Conservation (phyloP, 2,888 invertebrate species). For the Pseudococcus longispinus region DNA sequence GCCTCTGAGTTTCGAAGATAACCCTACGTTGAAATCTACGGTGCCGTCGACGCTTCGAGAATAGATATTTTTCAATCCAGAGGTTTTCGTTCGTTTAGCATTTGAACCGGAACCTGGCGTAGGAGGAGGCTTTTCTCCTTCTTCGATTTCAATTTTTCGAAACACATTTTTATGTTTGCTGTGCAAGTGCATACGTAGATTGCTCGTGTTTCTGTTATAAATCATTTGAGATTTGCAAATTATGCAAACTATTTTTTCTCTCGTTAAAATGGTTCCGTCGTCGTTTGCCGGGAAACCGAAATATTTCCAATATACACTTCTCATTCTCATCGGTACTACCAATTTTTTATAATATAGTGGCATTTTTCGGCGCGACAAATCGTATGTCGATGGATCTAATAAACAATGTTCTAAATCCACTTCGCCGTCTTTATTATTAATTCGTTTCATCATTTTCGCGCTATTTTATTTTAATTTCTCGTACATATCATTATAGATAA, state of each 20-base stretch:
- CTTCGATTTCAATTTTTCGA: conserved; percentile 44
- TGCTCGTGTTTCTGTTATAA: conserved; percentile 66
- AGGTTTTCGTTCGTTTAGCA: background rate
- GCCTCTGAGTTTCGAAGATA: background rate
- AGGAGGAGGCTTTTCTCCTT: background rate
- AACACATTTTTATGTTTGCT: conserved; percentile 63
- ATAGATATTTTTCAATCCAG: conserved; percentile 61
- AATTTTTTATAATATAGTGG: conserved; percentile 63
- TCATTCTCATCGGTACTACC: conserved; percentile 66
- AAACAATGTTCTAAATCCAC: background rate
- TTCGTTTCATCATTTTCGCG: background rate
- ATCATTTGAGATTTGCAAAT: conserved; percentile 66
- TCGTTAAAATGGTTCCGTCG: conserved; percentile 62
- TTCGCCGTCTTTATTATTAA: background rate
- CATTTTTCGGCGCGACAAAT: conserved; percentile 37
- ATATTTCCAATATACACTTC: conserved; percentile 67
- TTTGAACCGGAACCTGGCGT: background rate
- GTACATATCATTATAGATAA: background rate
- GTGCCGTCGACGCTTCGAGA: conserved; percentile 64
- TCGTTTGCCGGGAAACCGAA: conserved; percentile 66
- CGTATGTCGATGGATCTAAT: background rate
- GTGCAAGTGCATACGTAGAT: conserved; percentile 66
- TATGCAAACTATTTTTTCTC: conserved; percentile 65
- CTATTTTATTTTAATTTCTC: background rate
- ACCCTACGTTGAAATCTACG: conserved; percentile 62